These are phyloP conservation scores for Mythimna lalbum DNA, from an alignment of 2,888 invertebrate genomes.

Conservation along the genomic window DNA sequence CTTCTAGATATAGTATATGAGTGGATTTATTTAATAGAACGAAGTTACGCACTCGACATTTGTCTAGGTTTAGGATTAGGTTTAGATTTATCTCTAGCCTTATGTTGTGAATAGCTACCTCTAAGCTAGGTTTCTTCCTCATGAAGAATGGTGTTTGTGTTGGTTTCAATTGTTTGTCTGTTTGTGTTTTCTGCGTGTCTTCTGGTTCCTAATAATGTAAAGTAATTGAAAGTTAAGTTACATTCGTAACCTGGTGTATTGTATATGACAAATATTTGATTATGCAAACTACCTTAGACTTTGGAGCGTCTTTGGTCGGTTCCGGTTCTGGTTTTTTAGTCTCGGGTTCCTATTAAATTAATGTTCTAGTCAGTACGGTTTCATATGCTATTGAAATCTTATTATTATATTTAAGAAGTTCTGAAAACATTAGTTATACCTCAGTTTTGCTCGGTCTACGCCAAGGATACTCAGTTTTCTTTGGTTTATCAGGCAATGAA, in stretches of 20 bases:
- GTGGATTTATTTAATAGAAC: neutral
- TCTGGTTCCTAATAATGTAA: constrained; percentile 70
- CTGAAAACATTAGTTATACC: constrained; percentile 59
- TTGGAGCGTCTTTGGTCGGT: constrained; percentile 37
- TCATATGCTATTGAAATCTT: neutral
- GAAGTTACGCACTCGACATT: neutral
- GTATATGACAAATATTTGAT: constrained; percentile 6
- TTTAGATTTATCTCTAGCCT: constrained; percentile 10
- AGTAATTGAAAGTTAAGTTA: constrained; percentile 25
- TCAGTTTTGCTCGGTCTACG: constrained; percentile 66
- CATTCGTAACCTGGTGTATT: neutral
- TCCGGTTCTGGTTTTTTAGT: constrained; percentile 36
- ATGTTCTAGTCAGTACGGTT: constrained; percentile 8
- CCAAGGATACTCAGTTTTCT: constrained; percentile 63
- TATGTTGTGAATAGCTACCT: constrained; percentile 67
- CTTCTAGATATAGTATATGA: neutral
- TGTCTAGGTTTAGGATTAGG: neutral
- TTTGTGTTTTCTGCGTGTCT: constrained; percentile 66
- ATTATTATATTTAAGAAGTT: neutral
- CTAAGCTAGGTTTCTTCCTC: constrained; percentile 71
- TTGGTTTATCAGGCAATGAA: constrained; percentile 45
- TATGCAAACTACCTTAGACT: constrained; percentile 46
- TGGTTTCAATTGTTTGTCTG: constrained; percentile 64
- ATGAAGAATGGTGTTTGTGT: constrained; percentile 71
- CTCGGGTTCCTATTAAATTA: constrained; percentile 46